These are phyloP conservation scores for Oscheius sp. DNA, from an alignment of 2,888 invertebrate genomes.

Conservation along the genomic window DNA sequence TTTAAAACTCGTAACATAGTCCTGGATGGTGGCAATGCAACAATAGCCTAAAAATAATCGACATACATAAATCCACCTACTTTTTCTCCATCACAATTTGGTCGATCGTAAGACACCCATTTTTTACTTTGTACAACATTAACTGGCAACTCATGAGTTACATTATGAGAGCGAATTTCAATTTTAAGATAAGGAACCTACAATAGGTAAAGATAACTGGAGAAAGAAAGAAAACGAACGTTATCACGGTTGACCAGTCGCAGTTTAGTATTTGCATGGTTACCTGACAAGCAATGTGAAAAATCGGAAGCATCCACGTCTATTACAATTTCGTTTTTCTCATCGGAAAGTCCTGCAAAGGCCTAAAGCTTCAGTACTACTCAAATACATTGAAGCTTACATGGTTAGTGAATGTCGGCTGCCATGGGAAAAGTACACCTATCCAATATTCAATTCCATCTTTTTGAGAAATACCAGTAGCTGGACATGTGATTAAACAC, in stretches of 20 bases:
- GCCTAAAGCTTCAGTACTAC: constrained; percentile 17
- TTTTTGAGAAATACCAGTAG: constrained; percentile 14
- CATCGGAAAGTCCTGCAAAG: constrained; percentile 28
- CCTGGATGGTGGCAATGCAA: constrained; percentile 24
- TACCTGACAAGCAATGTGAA: constrained; percentile 11
- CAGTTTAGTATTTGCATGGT: constrained; percentile 32
- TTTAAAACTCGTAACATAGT: constrained; percentile 24
- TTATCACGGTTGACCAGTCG: constrained; percentile 26
- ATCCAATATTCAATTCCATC: constrained; percentile 34
- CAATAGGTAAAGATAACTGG: neutral
- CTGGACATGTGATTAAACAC: constrained; percentile 35
- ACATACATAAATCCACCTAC: neutral
- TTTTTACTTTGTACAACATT: constrained; percentile 21
- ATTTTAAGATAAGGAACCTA: constrained; percentile 31
- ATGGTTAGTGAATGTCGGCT: constrained; percentile 34
- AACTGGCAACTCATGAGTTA: constrained; percentile 34
- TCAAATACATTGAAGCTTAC: neutral
- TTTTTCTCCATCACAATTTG: constrained; percentile 17
- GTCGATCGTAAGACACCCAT: constrained; percentile 27
- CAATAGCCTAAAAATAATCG: constrained; percentile 11
- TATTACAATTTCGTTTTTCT: constrained; percentile 32
- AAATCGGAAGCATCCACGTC: constrained; percentile 27
- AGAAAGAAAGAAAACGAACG: constrained; percentile 3
- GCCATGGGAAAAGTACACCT: constrained; percentile 25
- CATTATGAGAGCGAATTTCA: constrained; percentile 26